A percentile compares a stretch with the other conserved stretches of the same genome.
Conservation (phyloP, 2,113 vertebrate species). For the Alces alces region DNA sequence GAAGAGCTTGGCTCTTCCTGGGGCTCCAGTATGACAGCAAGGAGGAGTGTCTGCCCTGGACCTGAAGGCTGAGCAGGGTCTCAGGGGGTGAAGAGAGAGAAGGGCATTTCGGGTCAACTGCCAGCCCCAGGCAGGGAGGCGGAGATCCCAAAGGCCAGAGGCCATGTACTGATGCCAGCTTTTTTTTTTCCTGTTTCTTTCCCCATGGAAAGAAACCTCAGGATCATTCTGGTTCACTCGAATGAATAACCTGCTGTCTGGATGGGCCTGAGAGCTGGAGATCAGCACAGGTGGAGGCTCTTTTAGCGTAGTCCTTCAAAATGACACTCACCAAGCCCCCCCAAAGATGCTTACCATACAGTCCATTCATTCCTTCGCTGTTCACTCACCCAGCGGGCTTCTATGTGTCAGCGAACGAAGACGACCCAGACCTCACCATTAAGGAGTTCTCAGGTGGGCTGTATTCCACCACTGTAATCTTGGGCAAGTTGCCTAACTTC, state of each 20-base stretch:
- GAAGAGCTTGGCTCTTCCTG: not conserved
- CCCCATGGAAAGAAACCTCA: not conserved
- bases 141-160: not conserved
- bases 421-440: not conserved
- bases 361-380: not conserved
- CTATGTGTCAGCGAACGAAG: not conserved
- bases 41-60: not conserved
- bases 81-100: not conserved
- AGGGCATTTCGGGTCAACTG: not conserved
- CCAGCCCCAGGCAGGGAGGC: not conserved
- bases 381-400: not conserved
- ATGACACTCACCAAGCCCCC: not conserved
- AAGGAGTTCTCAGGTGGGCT: not conserved
- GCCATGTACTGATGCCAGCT: not conserved
- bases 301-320: not conserved
- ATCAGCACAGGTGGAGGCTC: not conserved
- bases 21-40: not conserved
- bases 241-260: not conserved
- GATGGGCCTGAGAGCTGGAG: not conserved
- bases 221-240: not conserved
- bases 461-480: not conserved
- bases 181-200: not conserved
- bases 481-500: not conserved
- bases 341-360: not conserved
- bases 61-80: not conserved